Evolutionary conservation across 2,113 vertebrate species (phyloP), one percentile per base, ranked within the genome.

Genomic region (Carlito syrichta): DNA sequence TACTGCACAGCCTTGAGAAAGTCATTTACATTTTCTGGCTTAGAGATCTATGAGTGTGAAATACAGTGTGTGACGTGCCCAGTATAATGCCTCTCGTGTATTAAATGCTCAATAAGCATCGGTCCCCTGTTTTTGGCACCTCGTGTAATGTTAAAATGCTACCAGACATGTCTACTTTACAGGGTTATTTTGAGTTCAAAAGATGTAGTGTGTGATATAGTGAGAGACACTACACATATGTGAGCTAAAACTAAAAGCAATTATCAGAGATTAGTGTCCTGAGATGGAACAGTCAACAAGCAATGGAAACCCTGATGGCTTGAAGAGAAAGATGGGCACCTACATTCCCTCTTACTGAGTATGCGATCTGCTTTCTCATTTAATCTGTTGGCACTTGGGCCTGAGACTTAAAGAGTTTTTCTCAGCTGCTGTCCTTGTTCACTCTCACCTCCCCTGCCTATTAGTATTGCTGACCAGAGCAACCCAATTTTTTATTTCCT

Each of bases 181-280:
- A 63, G 52, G 7, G 20, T 77, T 94, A 88, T 66, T 94, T 97
- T 84, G 58, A 12, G 43, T 58, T 82, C 52, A 88, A 66, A 93
- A 38, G 13, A 69, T 23, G 69, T 5, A 82, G 16, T 35, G 48
- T 5, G 38, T 58, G 22, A 68, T 27, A 54, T 1, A 73, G 43
- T 23, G 60, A 35, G 35, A 85, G 83, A 32, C 22, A 48, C 4
- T 35, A 9, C n/a, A n/a, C 3, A 38, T 60, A 45, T 32, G 2
- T 71, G 7, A 71, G 35, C 32, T 68, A 66, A 60, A 66, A 93
- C 54, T 68, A 74, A 85, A 82, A 66, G 62, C 10, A 66, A 6
- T 73, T 81, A 4, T 78, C 66, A 92, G 60, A 77, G 23, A 86
- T 86, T 11, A 23, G 74, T 40, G 35, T 81, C 78, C 48, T 94